A percentile compares a stretch with the other conserved stretches of the same genome.
phyloP scores from a whole-genome alignment of 2,113 vertebrate species.

The Ochotona curzoniae region DNA sequence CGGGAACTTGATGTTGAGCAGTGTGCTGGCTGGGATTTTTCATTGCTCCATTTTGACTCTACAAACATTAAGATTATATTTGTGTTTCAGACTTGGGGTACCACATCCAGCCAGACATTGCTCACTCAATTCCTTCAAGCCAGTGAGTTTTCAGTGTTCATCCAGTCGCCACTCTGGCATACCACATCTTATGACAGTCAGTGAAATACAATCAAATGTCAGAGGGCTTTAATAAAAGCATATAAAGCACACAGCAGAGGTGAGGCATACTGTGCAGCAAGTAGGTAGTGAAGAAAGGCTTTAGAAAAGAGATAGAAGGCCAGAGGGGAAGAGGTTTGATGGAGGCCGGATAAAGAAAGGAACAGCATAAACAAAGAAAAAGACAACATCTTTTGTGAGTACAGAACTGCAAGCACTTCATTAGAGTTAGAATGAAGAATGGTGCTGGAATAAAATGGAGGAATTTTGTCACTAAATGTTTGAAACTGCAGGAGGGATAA shows the following conservation, averaged over 20 bases:
- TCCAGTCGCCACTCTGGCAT: not conserved
- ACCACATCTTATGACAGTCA: not conserved
- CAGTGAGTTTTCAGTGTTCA: not conserved
- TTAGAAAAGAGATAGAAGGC: not conserved
- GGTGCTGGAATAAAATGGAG: no score
- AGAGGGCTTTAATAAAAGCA: not conserved
- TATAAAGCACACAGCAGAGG: not conserved
- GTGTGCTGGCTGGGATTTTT: not conserved
- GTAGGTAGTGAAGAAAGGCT: not conserved
- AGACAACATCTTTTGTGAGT: not conserved
- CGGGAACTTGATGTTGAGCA: not conserved
- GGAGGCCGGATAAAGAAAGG: not conserved
- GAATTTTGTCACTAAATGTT: not conserved
- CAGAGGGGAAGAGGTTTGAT: no score
- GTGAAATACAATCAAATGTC: not conserved
- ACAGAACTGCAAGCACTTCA: not conserved
- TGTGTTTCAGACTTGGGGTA: not conserved
- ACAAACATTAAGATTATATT: not conserved
- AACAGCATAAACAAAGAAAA: not conserved
- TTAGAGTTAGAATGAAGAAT: not conserved
- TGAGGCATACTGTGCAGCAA: not conserved
- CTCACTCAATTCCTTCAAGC: not conserved
- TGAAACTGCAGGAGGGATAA: not conserved
- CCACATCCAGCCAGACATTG: not conserved
- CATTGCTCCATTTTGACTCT: not conserved